Base-by-base conservation (phyloP, 2,888 invertebrate genomes). In the Alsophila aescularia region DNA sequence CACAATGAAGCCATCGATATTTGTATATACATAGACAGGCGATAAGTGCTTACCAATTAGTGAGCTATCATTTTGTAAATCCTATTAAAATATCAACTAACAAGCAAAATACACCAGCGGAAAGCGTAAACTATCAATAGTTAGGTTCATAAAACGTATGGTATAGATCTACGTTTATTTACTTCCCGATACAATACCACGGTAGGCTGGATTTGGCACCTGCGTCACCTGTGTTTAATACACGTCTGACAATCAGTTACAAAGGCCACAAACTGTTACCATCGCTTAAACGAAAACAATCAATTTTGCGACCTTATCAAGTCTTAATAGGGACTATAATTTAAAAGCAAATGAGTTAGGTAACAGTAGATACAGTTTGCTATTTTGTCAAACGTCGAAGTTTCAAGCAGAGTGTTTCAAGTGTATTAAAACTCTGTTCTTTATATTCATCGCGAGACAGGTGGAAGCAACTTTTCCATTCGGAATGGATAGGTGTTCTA, bases 321-420 rank as follows among this genome's bases (percentile, higher is more conserved):
- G 24, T 48, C 13, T 0, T 6, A 13, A 56, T n/a, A 16, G 21
- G 7, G 7, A 32, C 16, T 39, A 54, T 29, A 37, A 32, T 32
- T 14, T 32, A 24, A 27, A 2, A 51, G 12, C 41, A 21, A 37
- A 14, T 24, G 7, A n/a, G n/a, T 34, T 18, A 12, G 15, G 21
- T 6, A 41, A 41, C 27, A 29, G 16, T 7, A 31, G 9, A 48
- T 14, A 49, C 56, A 47, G 13, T 58, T 67, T 61, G 65, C 56
- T 64, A 62, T 63, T n/a, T 24, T 59, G 58, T 67, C 64, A 68
- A 72, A 70, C 66, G 62, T 57, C 62, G 40, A 69, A 77, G 66
- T 73, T 77, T 69, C 66, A 63, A 70, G 70, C n/a, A n/a, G n/a
- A n/a, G n/a, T n/a, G n/a, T n/a, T 77, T 69, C 66, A 62, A 70